Evolutionary conservation across 2,888 invertebrate species (phyloP), one percentile per base, ranked within the genome.

Genomic region (Nebria brevicollis): DNA sequence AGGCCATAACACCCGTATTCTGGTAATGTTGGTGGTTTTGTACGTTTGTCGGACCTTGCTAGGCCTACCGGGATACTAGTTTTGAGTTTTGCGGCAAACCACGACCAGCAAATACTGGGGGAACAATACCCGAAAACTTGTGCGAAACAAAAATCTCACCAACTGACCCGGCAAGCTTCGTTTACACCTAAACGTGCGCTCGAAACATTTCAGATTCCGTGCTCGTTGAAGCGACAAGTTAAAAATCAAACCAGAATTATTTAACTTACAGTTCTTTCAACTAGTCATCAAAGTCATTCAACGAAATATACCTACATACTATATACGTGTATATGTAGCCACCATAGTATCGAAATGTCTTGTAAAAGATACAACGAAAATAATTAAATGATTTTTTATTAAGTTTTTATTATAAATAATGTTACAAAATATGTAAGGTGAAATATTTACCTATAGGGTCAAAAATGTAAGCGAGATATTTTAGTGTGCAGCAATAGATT

Each of bases 21-120:
- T 68, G 79, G 79, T 75, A 42, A 66, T 54, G 68, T 79, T 73
- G 13, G 79, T 65, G 79, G 79, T 79, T 75, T 79, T 66, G 74
- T 66, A 65, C 77, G 77, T 72, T 77, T 70, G 70, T 70, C 26
- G 26, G 68, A 34, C 73, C 66, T 65, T 66, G 26, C 15, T 54
- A 68, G 66, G 73, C 78, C 65, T 78, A 66, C 73, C 65, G 78
- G 73, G 66, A 68, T 79, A 68, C 79, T 79, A 79, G 79, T 79
- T 79, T 74, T 75, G 74, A 79, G 74, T 79, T 79, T 43, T 20
- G 79, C 43, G 79, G 79, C 54, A 74, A 66, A 79, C 79, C 79
- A 26, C 79, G 74, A 79, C 79, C 74, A 74, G 78, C 73, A 78
- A 78, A 78, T 74, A 74, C 78, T 78, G 25, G 4, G 54, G 7